Conservation (phyloP, 2,113 vertebrate species). For the Psittacula cyanocephala region DNA sequence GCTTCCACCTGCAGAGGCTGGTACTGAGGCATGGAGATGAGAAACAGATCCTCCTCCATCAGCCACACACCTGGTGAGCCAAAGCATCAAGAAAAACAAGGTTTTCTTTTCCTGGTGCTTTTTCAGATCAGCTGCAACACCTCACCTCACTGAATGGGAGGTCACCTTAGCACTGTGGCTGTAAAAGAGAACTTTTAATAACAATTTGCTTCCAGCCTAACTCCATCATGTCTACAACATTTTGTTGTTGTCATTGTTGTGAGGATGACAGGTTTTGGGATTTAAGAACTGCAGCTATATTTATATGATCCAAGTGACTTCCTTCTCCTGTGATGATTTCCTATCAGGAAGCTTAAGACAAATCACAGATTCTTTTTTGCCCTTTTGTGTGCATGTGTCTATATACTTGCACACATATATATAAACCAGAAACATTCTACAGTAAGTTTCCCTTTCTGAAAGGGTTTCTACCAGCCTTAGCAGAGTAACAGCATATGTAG, state of each 20-base stretch:
- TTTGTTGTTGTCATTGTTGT: background rate
- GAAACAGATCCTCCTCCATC: background rate
- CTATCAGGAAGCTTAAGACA: background rate
- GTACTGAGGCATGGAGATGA: background rate
- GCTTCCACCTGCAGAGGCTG: background rate
- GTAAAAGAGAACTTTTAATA: background rate
- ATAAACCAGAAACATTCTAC: background rate
- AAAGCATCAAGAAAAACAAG: background rate
- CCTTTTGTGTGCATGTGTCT: background rate
- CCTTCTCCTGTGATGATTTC: background rate
- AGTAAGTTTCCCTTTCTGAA: background rate
- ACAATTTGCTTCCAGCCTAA: background rate
- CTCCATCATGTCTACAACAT: background rate
- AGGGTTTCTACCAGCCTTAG: background rate
- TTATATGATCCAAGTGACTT: background rate
- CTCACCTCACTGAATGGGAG: background rate
- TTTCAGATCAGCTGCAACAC: slow-evolving; percentile 3
- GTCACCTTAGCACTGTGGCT: background rate
- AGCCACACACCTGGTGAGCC: background rate
- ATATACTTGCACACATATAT: background rate
- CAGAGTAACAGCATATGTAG: background rate
- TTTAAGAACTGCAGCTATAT: background rate
- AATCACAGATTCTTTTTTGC: background rate
- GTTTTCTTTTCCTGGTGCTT: slow-evolving; percentile 5
- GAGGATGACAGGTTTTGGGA: background rate